Evolutionary conservation across 2,113 vertebrate species (phyloP).

Genomic region (Pollachius pollachius): DNA sequence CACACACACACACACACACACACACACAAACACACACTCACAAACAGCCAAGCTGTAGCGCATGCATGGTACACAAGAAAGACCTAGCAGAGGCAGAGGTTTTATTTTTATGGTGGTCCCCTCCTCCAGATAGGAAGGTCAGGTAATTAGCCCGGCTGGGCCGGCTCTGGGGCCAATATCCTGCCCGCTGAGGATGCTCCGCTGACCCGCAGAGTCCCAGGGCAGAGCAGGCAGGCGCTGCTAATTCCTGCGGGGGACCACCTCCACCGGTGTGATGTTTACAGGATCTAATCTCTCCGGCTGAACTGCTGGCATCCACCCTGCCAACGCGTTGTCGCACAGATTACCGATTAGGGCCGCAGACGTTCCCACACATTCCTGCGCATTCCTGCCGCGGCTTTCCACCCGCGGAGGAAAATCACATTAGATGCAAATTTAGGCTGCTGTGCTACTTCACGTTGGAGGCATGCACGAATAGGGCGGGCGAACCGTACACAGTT

Average conservation of each 20-base stretch:
- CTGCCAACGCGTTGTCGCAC: constrained; percentile 36
- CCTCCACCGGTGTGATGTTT: constrained; percentile 40
- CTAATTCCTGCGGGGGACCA: constrained; percentile 32
- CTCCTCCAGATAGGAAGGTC: constrained; percentile 72
- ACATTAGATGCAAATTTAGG: constrained; percentile 22
- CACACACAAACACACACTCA: not conserved
- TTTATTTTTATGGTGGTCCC: constrained; percentile 61
- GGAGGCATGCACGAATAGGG: not conserved
- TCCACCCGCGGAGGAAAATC: constrained; percentile 20
- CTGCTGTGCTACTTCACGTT: constrained; percentile 21
- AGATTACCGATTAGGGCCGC: constrained; percentile 40
- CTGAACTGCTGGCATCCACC: constrained; percentile 47
- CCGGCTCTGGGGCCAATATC: constrained; percentile 65
- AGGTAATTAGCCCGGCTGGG: constrained; percentile 65
- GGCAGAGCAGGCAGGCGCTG: constrained; percentile 20
- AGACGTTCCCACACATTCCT: constrained; percentile 25
- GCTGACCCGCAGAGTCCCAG: constrained; percentile 64
- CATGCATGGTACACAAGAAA: no score
- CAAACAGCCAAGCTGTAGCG: not conserved
- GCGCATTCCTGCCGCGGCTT: constrained; percentile 1
- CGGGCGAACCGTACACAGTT: constrained; percentile 1
- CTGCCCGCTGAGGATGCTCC: constrained; percentile 65
- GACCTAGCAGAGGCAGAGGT: constrained; percentile 52
- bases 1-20: not conserved
- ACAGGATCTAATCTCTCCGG: constrained; percentile 46